phyloP scores from a whole-genome alignment of 1,140 invertebrate species.

The Ylistrum balloti region DNA sequence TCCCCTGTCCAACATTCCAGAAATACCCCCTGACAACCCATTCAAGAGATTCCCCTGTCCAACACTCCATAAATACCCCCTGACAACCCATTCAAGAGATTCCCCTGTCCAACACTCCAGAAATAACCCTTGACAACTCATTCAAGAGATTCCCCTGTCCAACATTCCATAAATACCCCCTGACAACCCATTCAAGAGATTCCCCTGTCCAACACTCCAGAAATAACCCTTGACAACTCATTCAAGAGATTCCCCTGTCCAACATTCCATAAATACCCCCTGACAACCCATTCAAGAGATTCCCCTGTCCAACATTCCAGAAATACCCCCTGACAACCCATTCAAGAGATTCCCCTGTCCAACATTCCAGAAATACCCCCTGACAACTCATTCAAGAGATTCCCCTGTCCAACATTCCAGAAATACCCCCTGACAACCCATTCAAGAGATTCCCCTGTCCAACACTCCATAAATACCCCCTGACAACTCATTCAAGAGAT shows the following conservation, averaged over 20 bases:
- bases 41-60: not conserved
- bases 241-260: not conserved
- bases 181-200: not conserved
- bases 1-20: not conserved
- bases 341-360: not conserved
- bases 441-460: not conserved
- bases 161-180: not conserved
- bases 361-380: not conserved
- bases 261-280: not conserved
- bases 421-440: not conserved
- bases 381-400: not conserved
- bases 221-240: not conserved
- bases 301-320: not conserved
- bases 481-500: not conserved
- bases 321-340: not conserved
- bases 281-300: not conserved
- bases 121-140: too few relatives aligned
- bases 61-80: not conserved
- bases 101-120: not conserved
- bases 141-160: too few relatives aligned
- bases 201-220: not conserved
- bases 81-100: not conserved
- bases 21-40: not conserved
- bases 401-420: not conserved
- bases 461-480: not conserved